Evolutionary conservation across 2,797 vertebrate genomes (phyloP).

Genomic region (Hylomyscus alleni): DNA sequence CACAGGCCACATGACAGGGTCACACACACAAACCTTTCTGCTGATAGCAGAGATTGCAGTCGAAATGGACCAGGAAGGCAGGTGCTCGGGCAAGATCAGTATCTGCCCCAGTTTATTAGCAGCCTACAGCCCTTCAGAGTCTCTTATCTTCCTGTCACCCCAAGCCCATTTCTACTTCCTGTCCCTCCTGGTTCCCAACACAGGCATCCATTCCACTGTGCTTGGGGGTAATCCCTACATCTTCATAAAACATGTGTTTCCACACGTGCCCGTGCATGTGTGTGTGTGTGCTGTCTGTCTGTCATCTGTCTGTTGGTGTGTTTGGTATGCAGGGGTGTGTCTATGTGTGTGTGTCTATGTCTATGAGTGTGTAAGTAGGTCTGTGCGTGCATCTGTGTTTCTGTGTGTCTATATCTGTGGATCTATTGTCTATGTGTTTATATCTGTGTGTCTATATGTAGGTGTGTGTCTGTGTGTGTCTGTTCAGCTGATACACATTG

Average conservation of each 20-base stretch:
- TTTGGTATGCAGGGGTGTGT: neutral
- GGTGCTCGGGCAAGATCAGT: neutral
- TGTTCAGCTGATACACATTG: neutral
- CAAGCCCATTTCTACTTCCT: neutral
- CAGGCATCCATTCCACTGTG: neutral
- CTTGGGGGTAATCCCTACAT: neutral
- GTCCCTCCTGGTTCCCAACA: neutral
- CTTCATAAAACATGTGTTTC: neutral
- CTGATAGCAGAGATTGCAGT: slow-evolving; percentile 58
- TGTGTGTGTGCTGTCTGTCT: neutral
- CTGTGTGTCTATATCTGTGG: neutral
- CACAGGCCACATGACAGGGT: neutral
- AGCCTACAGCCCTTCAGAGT: neutral
- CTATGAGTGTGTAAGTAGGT: neutral
- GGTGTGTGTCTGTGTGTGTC: neutral
- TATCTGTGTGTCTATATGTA: neutral
- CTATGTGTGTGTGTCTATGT: neutral
- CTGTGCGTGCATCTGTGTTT: neutral
- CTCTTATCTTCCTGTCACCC: neutral
- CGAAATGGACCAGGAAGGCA: neutral
- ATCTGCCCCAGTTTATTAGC: neutral
- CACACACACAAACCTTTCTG: neutral
- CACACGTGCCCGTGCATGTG: neutral
- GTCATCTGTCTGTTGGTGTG: fast-evolving
- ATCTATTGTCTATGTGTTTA: neutral